Base-by-base conservation (phyloP, 2,113 vertebrate genomes). In the Callipepla squamata region DNA sequence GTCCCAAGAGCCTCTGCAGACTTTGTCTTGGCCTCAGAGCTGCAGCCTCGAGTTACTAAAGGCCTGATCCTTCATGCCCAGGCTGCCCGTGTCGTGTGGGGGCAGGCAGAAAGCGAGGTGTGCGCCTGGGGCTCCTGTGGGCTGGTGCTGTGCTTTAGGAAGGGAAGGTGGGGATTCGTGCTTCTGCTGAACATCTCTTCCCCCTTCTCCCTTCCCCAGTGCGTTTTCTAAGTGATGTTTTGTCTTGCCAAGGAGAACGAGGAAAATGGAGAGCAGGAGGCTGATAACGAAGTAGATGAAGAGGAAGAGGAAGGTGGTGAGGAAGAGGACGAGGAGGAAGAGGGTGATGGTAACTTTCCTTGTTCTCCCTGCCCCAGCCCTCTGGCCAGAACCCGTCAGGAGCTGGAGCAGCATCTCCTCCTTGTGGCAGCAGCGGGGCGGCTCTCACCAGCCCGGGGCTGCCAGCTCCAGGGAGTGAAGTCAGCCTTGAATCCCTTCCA, bases 281-380 rank as follows among this genome's bases (percentile, higher is more conserved):
- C 95, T 2, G 98, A 98, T 85, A 98, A 98, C 2, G 98, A 98
- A 93, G 98, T 98, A 97, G 98, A 98, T 1, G 98, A 98, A 92
- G 98, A 98, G 53, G 98, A 98, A 76, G 98, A 98, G 50, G 98
- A 98, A 96, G 98, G 97, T 44, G 98, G 98, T 7, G 97, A 98
- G 76, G 98, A 98, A 26, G 98, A 98, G 51, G 98, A 98, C 30
- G 98, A 98, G 72, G 98, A 98, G 55, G 98, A 98, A 94, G 98
- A 98, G 96, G 98, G 98, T 73, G 97, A 98, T 23, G 97, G 97
- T 98, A 96, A 98, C 95, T 97, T 93, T 88, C 55, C 42, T 75
- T 84, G n/a, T 53, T 62, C 21, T 25, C 45, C 66, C 77, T 0
- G 0, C 9, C 51, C 51, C 25, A 40, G 58, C 80, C 68, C 32